A percentile compares a stretch with the other conserved stretches of the same genome.
These are phyloP conservation scores for Tupaia chinensis DNA, from an alignment of 2,113 vertebrate genomes.

Conservation along the genomic window DNA sequence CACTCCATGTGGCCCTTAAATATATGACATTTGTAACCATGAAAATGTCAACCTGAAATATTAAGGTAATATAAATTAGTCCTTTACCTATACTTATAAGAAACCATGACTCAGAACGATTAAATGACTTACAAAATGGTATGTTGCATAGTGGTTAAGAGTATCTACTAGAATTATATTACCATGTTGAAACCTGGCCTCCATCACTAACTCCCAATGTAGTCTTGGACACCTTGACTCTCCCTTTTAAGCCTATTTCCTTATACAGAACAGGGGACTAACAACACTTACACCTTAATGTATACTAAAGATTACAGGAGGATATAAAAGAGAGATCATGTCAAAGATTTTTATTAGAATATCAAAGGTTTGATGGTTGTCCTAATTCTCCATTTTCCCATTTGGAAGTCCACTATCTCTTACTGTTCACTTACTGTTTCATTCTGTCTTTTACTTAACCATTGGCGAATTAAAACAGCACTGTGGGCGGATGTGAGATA, in stretches of 20 bases:
- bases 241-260: background rate
- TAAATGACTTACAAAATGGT: background rate
- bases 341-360: background rate
- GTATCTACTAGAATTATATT: background rate
- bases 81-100: background rate
- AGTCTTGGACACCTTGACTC: background rate
- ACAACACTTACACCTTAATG: background rate
- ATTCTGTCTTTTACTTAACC: background rate
- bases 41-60: background rate
- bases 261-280: background rate
- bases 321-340: background rate
- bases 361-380: background rate
- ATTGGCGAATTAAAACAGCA: background rate
- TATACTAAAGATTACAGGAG: background rate
- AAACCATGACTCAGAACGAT: background rate
- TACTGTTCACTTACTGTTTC: background rate
- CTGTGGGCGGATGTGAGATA: background rate
- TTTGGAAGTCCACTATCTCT: background rate
- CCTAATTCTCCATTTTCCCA: background rate
- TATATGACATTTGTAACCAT: background rate
- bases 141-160: background rate
- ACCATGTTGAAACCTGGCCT: background rate
- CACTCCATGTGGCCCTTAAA: background rate
- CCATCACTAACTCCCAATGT: background rate
- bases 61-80: background rate